phyloP scores from a whole-genome alignment of 2,797 vertebrate genomes.

The Salmo trutta region DNA sequence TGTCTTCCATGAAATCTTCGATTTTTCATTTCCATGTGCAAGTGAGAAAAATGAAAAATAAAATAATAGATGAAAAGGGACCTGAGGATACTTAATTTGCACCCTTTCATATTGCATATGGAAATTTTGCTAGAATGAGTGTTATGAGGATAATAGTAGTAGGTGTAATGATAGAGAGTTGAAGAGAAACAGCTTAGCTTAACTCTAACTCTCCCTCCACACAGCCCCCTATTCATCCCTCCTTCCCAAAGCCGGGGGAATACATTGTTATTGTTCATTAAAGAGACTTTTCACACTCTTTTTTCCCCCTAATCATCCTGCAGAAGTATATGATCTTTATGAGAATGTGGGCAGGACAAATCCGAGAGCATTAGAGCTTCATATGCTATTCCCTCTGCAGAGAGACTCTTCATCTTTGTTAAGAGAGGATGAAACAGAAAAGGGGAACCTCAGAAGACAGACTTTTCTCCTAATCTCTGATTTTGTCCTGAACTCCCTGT shows the following conservation, averaged over 20 bases:
- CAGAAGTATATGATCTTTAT: constrained; percentile 57
- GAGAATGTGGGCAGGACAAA: constrained; percentile 59
- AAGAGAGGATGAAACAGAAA: constrained; percentile 63
- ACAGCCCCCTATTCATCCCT: background rate
- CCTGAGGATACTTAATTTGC: background rate
- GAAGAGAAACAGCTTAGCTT: background rate
- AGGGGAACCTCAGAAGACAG: constrained; percentile 65
- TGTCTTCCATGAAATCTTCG: constrained; percentile 12
- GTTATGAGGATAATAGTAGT: background rate
- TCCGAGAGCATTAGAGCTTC: constrained; percentile 65
- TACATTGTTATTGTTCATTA: too few relatives aligned
- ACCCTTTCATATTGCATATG: background rate
- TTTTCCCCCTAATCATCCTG: constrained; percentile 52
- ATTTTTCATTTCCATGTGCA: constrained; percentile 23
- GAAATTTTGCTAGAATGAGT: background rate
- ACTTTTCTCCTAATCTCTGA: constrained; percentile 70
- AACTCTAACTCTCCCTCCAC: constrained; percentile 38
- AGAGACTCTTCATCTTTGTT: constrained; percentile 65
- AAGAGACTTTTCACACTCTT: too few relatives aligned
- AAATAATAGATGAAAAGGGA: background rate
- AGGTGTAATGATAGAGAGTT: too few relatives aligned
- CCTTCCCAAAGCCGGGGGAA: constrained; percentile 22
- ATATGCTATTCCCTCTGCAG: constrained; percentile 76
- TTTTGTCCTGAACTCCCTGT: constrained; percentile 70
- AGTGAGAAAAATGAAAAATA: constrained; percentile 5